Evolutionary conservation across 2,797 vertebrate species (phyloP).

Genomic region (Myripristis murdjan): DNA sequence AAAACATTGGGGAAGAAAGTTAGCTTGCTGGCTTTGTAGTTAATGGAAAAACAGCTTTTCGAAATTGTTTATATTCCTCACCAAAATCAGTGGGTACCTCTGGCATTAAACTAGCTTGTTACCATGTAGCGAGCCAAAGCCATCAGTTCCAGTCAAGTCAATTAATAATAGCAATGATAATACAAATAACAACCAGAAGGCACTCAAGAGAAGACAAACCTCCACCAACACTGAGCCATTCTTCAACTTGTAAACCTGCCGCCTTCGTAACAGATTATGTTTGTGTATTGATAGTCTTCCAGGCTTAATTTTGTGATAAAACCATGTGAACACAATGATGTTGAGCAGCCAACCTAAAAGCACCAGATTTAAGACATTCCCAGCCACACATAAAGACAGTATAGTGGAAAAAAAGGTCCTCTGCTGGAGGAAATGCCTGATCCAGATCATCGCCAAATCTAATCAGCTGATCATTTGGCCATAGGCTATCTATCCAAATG

Average conservation of each 20-base stretch:
- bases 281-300: too few species aligned
- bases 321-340: too few species aligned
- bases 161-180: slow-evolving; percentile 20
- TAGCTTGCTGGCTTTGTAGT: background rate
- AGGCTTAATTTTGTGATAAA: too few species aligned
- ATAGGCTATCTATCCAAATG: too few species aligned
- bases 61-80: background rate
- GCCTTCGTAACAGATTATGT: too few species aligned
- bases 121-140: background rate
- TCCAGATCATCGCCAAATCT: background rate
- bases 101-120: background rate
- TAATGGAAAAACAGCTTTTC: background rate
- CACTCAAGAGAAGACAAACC: too few species aligned
- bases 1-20: slow-evolving; percentile 16
- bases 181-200: too few species aligned
- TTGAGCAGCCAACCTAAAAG: too few species aligned
- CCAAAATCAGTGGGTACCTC: background rate
- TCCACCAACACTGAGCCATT: too few species aligned
- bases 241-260: too few species aligned
- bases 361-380: slow-evolving; percentile 15
- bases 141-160: background rate
- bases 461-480: too few species aligned
- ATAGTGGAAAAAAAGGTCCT: slow-evolving; percentile 11
- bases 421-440: slow-evolving; percentile 7
- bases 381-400: slow-evolving; percentile 12